Conservation (phyloP, 2,797 vertebrate genomes). For the Microchirus variegatus region DNA sequence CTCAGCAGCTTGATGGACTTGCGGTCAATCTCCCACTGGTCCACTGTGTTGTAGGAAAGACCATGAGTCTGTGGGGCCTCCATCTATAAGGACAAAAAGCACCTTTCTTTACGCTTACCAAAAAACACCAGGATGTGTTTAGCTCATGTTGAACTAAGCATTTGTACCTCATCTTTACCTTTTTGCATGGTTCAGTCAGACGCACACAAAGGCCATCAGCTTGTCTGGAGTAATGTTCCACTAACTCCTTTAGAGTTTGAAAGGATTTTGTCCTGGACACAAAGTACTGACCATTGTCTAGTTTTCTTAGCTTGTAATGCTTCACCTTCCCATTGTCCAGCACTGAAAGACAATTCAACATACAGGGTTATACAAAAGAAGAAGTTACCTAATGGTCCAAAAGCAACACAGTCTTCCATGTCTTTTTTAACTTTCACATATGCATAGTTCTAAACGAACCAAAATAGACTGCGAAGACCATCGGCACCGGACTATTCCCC, state of each 20-base stretch:
- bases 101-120: not conserved
- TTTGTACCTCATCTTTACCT: slow-evolving; percentile 76
- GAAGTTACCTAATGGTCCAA: not conserved
- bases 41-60: slow-evolving; percentile 92
- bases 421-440: too few species aligned
- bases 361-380: not conserved
- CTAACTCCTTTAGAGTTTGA: slow-evolving; percentile 82
- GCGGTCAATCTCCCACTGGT: slow-evolving; percentile 95
- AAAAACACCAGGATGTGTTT: not conserved
- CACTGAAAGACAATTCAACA: slow-evolving; percentile 79
- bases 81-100: slow-evolving; percentile 51
- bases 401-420: too few species aligned
- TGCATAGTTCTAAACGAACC: too few species aligned
- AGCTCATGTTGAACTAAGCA: not conserved
- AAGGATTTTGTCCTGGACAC: slow-evolving; percentile 80
- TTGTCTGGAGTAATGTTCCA: slow-evolving; percentile 81
- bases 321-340: slow-evolving; percentile 85
- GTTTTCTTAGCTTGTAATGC: slow-evolving; percentile 89
- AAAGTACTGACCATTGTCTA: slow-evolving; percentile 82
- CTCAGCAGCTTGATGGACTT: slow-evolving; percentile 83
- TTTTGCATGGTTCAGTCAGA: slow-evolving; percentile 87
- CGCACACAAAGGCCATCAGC: slow-evolving; percentile 87
- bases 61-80: slow-evolving; percentile 82
- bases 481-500: too few species aligned
- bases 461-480: too few species aligned